phyloP scores from a whole-genome alignment of 1,140 invertebrate species.

The Drosophila obscura region DNA sequence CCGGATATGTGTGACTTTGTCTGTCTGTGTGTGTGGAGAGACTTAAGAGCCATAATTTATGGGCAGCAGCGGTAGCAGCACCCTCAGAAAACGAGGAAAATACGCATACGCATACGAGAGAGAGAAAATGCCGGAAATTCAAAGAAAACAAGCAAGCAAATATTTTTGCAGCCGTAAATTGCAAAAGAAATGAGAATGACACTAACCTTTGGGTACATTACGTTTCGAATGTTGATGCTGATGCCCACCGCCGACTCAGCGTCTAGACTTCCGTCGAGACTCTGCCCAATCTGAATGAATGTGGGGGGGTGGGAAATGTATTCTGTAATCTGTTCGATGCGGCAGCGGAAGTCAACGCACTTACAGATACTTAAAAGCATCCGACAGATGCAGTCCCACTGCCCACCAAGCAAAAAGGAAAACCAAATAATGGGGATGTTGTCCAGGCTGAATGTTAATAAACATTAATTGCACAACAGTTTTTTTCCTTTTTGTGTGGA shows the following conservation, averaged over 20 bases:
- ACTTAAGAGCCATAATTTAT: slow-evolving; percentile 50
- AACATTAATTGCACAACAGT: slow-evolving; percentile 74
- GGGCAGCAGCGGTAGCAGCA: slow-evolving; percentile 16
- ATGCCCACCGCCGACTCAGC: slow-evolving; percentile 28
- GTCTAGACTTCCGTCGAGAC: slow-evolving; percentile 80
- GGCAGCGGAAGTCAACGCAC: slow-evolving; percentile 46
- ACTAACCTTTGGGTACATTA: background rate
- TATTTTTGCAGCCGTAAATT: slow-evolving; percentile 66
- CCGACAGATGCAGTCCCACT: slow-evolving; percentile 42
- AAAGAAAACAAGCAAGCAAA: slow-evolving; percentile 65
- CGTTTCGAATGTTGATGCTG: slow-evolving; percentile 3
- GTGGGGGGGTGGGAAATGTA: slow-evolving; percentile 30
- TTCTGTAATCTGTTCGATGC: slow-evolving; percentile 26
- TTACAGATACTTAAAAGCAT: slow-evolving; percentile 73
- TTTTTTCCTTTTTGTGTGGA: slow-evolving; percentile 24
- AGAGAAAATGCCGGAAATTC: slow-evolving; percentile 67
- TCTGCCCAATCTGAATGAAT: background rate
- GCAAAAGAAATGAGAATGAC: slow-evolving; percentile 69
- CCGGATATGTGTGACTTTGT: slow-evolving; percentile 31
- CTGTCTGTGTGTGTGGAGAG: background rate
- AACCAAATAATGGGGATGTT: background rate
- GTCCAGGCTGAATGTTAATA: slow-evolving; percentile 62
- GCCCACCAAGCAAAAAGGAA: slow-evolving; percentile 1
- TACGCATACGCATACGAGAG: slow-evolving; percentile 25
- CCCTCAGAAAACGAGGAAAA: background rate